Evolutionary conservation across 2,113 vertebrate species (phyloP).

Genomic region (Periophthalmus modestus): DNA sequence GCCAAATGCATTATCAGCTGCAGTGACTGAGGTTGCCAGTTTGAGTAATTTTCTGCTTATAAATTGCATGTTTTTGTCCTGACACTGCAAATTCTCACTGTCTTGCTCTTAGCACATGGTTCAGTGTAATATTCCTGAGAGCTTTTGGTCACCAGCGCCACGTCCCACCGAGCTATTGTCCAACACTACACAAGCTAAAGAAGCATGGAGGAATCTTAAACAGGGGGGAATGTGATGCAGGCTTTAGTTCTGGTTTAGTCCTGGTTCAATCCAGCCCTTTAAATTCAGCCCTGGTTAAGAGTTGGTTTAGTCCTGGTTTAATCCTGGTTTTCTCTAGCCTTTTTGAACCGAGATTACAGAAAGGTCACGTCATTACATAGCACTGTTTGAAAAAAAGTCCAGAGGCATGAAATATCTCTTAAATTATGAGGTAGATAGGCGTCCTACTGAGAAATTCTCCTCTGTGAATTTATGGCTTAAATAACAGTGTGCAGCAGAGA

Average conservation of each 20-base stretch:
- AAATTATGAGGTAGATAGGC: too few relatives aligned
- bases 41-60: slow-evolving; percentile 23
- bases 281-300: background rate
- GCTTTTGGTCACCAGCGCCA: slow-evolving; percentile 49
- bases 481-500: too few relatives aligned
- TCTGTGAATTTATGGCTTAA: too few relatives aligned
- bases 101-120: slow-evolving; percentile 41
- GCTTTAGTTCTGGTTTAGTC: background rate
- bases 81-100: slow-evolving; percentile 56
- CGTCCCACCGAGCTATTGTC: slow-evolving; percentile 72
- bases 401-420: too few relatives aligned
- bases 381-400: too few relatives aligned
- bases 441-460: too few relatives aligned
- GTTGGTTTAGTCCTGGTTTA: background rate
- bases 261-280: background rate
- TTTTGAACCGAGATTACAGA: too few relatives aligned
- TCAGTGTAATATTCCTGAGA: slow-evolving; percentile 74
- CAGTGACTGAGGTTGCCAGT: slow-evolving; percentile 15
- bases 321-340: too few relatives aligned
- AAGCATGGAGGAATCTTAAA: slow-evolving; percentile 61
- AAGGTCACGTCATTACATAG: too few relatives aligned
- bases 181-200: slow-evolving; percentile 25
- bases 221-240: slow-evolving; percentile 50
- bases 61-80: slow-evolving; percentile 44
- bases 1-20: slow-evolving; percentile 20